Base-by-base conservation (phyloP, 2,888 invertebrate genomes). In the Synergus umbraculus region DNA sequence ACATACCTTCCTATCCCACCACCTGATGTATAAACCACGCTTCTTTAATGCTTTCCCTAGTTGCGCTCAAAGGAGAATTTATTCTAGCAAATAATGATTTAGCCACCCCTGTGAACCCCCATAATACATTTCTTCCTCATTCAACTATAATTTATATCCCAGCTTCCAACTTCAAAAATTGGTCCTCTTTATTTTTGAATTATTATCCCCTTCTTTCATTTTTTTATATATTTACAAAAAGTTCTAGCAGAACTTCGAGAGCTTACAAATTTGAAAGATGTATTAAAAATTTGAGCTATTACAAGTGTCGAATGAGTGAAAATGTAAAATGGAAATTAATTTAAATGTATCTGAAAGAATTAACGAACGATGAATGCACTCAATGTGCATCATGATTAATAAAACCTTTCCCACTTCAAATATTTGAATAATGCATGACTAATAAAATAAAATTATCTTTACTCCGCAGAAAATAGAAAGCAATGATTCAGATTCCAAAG, bases 1-100 rank as follows among this genome's bases (percentile, higher is more conserved):
- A 82, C 84, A 82, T 84, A 82, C 84, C 82, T 80, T 82, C 79
- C 82, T 81, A 82, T 83, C 84, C 82, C 84, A 83, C 37, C 37
- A 37, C 82, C 82, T 84, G 78, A 81, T 66, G 66, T 66, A 66
- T 66, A 66, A 43, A 66, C 43, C 66, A 44, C 66, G 44, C 43
- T 66, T 66, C 66, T 66, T 41, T 66, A 66, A 66, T 66, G 66
- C 66, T 66, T 66, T 66, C 66, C 66, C 66, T 66, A 66, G 66
- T 66, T 66, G 43, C 66, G 43, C 43, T 43, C 43, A 66, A 43
- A 66, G 18, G 66, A 66, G 43, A 66, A 66, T 66, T 66, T 66
- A 66, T 66, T 66, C 66, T 43, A 66, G 43, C 66, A 66, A 66
- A 66, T 66, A 66, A 66, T 66, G 66, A 66, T 66, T 66, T 66